Evolutionary conservation across 2,113 vertebrate genomes (phyloP), one percentile per base, ranked within the genome.

Genomic region (Oreochromis aureus): DNA sequence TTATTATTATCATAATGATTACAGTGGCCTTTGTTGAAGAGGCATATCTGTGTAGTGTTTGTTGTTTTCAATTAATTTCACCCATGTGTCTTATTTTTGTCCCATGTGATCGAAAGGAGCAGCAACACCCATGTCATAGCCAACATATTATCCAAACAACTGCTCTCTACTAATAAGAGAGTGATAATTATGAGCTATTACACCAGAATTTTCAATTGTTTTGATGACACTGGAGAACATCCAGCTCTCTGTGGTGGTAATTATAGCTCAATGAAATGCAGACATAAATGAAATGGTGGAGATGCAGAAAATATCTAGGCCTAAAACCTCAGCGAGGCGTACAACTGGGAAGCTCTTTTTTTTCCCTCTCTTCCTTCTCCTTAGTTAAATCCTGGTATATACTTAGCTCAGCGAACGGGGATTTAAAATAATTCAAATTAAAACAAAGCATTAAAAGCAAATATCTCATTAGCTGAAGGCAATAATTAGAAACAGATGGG

Each of bases 261-360:
- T 93, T 90, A 91, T 66, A 90, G 90, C 87, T 93, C 90, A 90
- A 58, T 89, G 79, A 96, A 91, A 95, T 92, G 86, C 73, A 87
- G 89, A 93, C 90, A 85, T 89, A 89, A 92, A 93, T 91, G 79
- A 94, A 94, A 89, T 80, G 88, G 89, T 89, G 86, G 84, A 90
- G 91, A 95, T 88, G 87, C 89, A 80, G 81, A 92, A 92, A 91
- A 93, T 89, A 86, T 82, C 78, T 55, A 79, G 34, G 87, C 78
- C 86, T 82, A 73, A 91, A 92, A 90, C 86, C 79, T 90, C 84
- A 61, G 83, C 10, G 46, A 86, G 82, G 78, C 34, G 2, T 59
- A 48, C 84, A 87, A 84, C 84, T 81, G 90, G 91, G 84, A 92
- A 91, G 86, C 27, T 5, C 16, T 76, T 51, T 73, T 73, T 46